Percentiles rank a stretch among this genome's conserved stretches.
Evolutionary conservation across 2,797 vertebrate genomes (phyloP).

Genomic region (Rhadinocentrus ornatus): DNA sequence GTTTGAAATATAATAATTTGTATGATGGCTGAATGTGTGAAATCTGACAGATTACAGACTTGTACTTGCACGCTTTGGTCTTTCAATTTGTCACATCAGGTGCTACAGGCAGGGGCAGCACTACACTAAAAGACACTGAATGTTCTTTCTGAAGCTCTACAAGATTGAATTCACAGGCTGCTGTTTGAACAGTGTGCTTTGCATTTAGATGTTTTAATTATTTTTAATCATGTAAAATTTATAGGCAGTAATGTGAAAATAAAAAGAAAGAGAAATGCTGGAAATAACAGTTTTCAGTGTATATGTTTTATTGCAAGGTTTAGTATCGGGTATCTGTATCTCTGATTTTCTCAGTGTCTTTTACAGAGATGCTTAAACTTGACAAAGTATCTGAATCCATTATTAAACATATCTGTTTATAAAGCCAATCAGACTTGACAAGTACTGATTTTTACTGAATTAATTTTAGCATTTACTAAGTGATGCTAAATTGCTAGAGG

Average conservation of each 20-base stretch:
- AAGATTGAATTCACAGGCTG: slow-evolving; percentile 17
- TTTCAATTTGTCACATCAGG: slow-evolving; percentile 45
- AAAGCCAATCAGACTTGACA: slow-evolving; percentile 27
- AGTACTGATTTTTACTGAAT: slow-evolving; percentile 31
- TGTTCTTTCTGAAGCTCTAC: slow-evolving; percentile 7
- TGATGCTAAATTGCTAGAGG: slow-evolving; percentile 41
- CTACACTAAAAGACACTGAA: slow-evolving; percentile 22
- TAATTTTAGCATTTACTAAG: slow-evolving; percentile 22
- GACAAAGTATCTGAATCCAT: slow-evolving; percentile 25
- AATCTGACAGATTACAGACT: slow-evolving; percentile 32
- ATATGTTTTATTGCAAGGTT: not conserved
- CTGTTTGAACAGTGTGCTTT: slow-evolving; percentile 8
- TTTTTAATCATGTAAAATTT: not conserved
- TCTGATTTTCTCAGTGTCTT: slow-evolving; percentile 1
- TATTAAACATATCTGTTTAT: slow-evolving; percentile 19
- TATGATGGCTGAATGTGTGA: slow-evolving; percentile 3
- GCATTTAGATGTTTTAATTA: not conserved
- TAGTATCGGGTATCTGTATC: not conserved
- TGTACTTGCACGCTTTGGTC: slow-evolving; percentile 17
- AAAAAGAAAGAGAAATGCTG: not conserved
- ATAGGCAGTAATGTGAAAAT: not conserved
- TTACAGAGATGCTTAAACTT: slow-evolving; percentile 11
- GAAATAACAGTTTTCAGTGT: not conserved
- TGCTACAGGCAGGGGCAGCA: slow-evolving; percentile 50
- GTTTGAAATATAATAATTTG: not conserved